Evolutionary conservation across 2,113 vertebrate species (phyloP), one percentile per base, ranked within the genome.

Genomic region (Chamaea fasciata): DNA sequence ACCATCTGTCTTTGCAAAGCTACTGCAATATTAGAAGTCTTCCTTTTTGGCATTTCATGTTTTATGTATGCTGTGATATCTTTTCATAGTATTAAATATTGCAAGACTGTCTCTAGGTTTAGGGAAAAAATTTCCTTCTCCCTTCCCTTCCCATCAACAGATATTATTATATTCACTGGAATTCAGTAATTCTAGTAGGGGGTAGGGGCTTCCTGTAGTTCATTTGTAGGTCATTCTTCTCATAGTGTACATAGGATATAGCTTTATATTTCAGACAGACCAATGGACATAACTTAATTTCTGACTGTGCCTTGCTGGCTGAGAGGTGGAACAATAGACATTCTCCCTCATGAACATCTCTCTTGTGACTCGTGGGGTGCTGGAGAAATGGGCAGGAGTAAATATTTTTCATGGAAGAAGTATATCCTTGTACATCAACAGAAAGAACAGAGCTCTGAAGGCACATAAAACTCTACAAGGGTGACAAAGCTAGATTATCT

Each of bases 71-170:
- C 68, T 92, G 14, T 44, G 88, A 80, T 42, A 59, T 78, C 79
- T 95, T 89, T 84, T 94, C 67, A 13, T 73, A 92, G 33, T 84
- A 85, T 68, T 90, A 96, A 96, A 92, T 91, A 96, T 96, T 97
- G 93, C 80, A 92, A 68, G 93, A 86, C 49, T 78, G 35, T 85
- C 57, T 84, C 42, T 31, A 83, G 41, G 64, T 65, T 96, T 88
- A 96, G 62, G 86, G 69, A 94, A 87, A 82, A 80, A 65, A 8
- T 52, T 28, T 59, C 56, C 49, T 30, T 88, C 77, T 74, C 12
- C 41, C 63, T 31, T 9, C 21, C 15, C 5, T 89, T 89, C 30
- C 55, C 30, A 69, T 56, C 28, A 68, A 41, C 15, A 80, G 52
- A 89, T 31, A 26, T 56, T 89, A 15, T 53, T 39, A 47, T 44